Base-by-base conservation (phyloP, 2,113 vertebrate genomes). In the Corythoichthys intestinalis region DNA sequence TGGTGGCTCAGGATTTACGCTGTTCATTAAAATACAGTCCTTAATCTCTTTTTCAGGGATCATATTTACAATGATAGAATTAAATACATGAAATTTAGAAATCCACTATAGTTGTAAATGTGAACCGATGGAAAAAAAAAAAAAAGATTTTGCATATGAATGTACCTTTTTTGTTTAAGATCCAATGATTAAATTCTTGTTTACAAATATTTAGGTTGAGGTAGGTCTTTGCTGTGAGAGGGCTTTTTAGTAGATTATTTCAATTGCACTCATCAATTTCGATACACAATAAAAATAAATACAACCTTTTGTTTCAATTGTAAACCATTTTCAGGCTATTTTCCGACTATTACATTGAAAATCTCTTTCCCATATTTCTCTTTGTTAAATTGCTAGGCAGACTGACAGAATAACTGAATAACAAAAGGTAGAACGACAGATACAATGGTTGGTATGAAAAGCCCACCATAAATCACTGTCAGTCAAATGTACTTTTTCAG, bases 361-460 rank as follows among this genome's bases (percentile, higher is more conserved):
- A 58, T 77, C 69, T 70, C 28, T 34, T 71, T 71, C 81, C 48
- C 15, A 17, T 49, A 53, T 64, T 78, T 53, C 62, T 78, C 79
- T 72, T 65, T 49, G 39, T 71, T 75, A 71, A 76, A 65, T 69
- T 76, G 67, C 84, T 78, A 85, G 34, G 72, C 66, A 72, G 58
- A 76, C 74, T 81, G 78, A 85, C 79, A 83, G 78, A 74, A 73
- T 83, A 67, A 85, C 70, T 72, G 69, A 83, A 80, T 68, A 81
- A 85, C 80, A 80, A 72, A 78, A 80, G 78, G 38, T 70, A 63
- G 63, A 66, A 69, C 4, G 65, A 52, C 50, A 63, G 71, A 72
- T 71, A 62, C 47, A 70, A 72, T 64, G 64, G 49, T 44, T 66
- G 60, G 67, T 75, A 68, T 66, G 57, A 61, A 78, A 73, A 72